Percentiles rank a stretch among this genome's conserved stretches.
phyloP scores from a whole-genome alignment of 2,888 invertebrate genomes.

The Eristalis intricaria region DNA sequence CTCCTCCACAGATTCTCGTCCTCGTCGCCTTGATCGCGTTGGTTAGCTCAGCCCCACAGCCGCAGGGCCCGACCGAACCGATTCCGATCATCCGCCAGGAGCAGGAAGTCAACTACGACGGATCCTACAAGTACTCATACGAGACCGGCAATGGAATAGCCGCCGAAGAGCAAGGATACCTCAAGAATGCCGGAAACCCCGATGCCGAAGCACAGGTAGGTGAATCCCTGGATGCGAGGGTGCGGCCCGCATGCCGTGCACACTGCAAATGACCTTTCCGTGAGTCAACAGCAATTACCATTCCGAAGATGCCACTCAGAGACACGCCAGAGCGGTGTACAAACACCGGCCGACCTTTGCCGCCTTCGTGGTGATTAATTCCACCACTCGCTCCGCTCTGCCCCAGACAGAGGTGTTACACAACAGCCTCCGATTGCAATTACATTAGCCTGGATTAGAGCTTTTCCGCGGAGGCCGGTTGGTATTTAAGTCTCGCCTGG shows the following conservation, averaged over 20 bases:
- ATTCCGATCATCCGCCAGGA: conserved; percentile 87
- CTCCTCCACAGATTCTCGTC: conserved; percentile 68
- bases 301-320: conserved; percentile 24
- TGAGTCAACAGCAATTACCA: conserved; percentile 12
- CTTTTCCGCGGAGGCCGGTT: conserved; percentile 35
- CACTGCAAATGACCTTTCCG: conserved; percentile 21
- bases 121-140: conserved; percentile 83
- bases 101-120: conserved; percentile 87
- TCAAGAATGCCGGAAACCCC: conserved; percentile 83
- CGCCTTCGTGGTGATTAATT: conserved; percentile 40
- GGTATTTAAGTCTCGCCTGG: conserved; percentile 42
- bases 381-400: conserved; percentile 10
- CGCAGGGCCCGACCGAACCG: conserved; percentile 83
- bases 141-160: conserved; percentile 85
- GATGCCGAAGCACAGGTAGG: conserved; percentile 83
- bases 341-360: conserved; percentile 34
- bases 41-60: conserved; percentile 76
- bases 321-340: conserved; percentile 7
- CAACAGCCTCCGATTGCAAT: conserved; percentile 49
- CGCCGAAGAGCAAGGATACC: conserved; percentile 84
- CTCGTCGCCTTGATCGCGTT: conserved; percentile 63
- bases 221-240: neutral
- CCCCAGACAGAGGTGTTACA: conserved; percentile 29
- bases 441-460: conserved; percentile 39
- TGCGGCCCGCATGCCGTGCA: conserved; percentile 7